A percentile compares a stretch with the other conserved stretches of the same genome.
Evolutionary conservation across 2,797 vertebrate species (phyloP).

Genomic region (Sphenopsis melanotis): DNA sequence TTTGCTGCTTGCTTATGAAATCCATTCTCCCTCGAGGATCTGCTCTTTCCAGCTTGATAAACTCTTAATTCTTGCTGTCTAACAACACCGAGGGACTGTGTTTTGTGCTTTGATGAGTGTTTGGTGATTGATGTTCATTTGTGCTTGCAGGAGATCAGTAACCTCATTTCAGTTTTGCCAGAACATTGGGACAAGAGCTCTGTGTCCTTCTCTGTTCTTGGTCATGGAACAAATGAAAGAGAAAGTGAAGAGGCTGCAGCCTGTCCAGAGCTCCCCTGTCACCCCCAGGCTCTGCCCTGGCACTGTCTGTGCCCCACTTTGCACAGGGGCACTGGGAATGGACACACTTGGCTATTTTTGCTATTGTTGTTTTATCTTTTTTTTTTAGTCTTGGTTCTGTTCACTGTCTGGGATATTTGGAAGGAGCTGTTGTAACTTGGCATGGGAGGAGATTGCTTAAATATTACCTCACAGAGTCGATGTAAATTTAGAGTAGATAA

Average conservation of each 20-base stretch:
- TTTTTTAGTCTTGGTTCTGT: not conserved
- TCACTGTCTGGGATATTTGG: not conserved
- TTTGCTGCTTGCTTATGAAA: conserved; percentile 48
- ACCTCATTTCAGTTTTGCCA: conserved; percentile 18
- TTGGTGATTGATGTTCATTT: conserved; percentile 9
- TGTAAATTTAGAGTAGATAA: conserved; percentile 21
- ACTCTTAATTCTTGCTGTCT: conserved; percentile 56
- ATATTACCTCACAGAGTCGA: not conserved
- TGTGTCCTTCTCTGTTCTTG: not conserved
- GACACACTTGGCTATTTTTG: fast-evolving
- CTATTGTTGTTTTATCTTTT: not conserved
- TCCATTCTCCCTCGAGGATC: conserved; percentile 47
- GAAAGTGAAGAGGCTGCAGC: not conserved
- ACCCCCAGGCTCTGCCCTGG: not conserved
- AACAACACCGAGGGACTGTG: not conserved
- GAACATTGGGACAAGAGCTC: not conserved
- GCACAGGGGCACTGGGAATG: not conserved
- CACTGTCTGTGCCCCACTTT: not conserved
- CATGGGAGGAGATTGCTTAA: not conserved
- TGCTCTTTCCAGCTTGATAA: conserved; percentile 59
- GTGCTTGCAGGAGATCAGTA: not conserved
- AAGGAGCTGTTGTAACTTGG: conserved; percentile 3
- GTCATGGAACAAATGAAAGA: not conserved
- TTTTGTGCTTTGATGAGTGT: not conserved
- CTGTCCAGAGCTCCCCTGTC: not conserved